Percentiles rank a stretch among this genome's conserved stretches.
Conservation (phyloP, 53 echinoderm and acorn worm genomes). For the Patiria pectinifera region DNA sequence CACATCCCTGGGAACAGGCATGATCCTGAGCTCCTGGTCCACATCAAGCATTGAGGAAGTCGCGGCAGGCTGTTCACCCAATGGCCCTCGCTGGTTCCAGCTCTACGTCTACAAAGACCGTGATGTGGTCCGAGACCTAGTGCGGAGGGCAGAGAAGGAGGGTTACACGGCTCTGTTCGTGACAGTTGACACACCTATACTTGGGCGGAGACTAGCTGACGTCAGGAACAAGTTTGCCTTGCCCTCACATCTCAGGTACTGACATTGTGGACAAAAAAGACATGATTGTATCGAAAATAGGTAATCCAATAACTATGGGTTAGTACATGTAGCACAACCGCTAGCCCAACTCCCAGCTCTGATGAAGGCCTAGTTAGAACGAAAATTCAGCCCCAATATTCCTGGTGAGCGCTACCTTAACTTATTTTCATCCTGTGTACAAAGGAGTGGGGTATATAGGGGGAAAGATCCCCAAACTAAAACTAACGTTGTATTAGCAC, state of each 20-base stretch:
- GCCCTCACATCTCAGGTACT: constrained; percentile 77
- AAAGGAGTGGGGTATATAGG: too few species aligned
- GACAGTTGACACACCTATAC: constrained; percentile 80
- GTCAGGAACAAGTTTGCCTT: constrained; percentile 81
- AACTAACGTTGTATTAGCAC: too few species aligned
- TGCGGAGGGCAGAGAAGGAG: constrained; percentile 85
- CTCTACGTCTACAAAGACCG: constrained; percentile 86
- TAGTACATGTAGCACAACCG: background rate
- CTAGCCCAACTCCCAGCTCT: too few species aligned
- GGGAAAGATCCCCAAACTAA: too few species aligned
- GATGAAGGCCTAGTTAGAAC: too few species aligned
- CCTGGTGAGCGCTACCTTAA: too few species aligned
- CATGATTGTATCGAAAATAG: too few species aligned
- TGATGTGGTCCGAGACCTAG: constrained; percentile 61
- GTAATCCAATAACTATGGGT: background rate
- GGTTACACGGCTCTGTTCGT: constrained; percentile 89
- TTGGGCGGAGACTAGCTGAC: constrained; percentile 77
- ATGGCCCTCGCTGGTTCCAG: constrained; percentile 88
- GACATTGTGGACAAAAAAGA: too few species aligned
- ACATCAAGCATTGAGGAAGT: constrained; percentile 90
- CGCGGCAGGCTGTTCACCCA: constrained; percentile 69
- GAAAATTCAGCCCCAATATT: too few species aligned
- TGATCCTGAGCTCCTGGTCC: constrained; percentile 87
- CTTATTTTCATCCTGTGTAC: too few species aligned
- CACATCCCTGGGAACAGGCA: constrained; percentile 76